A percentile compares a stretch with the other conserved stretches of the same genome.
Conservation (phyloP, 2,797 vertebrate species). For the Catharus ustulatus region DNA sequence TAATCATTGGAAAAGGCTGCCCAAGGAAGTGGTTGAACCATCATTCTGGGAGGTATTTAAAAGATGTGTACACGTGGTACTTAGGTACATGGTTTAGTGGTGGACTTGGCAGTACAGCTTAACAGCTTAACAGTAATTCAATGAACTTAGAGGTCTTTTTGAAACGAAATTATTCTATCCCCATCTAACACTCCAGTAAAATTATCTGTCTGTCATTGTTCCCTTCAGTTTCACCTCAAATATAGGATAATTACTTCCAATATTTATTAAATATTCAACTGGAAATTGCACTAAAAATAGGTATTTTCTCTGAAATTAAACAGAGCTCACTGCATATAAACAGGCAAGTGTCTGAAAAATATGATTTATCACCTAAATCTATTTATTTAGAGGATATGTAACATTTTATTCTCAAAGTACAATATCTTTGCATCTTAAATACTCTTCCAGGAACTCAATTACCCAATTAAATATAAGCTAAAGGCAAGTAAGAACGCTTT, state of each 20-base stretch:
- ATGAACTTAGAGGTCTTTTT: not conserved
- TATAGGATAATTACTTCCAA: not conserved
- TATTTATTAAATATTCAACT: not conserved
- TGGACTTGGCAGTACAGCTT: not conserved
- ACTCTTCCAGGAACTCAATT: not conserved
- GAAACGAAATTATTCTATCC: not conserved
- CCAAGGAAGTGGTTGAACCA: not conserved
- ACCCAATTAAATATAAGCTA: not conserved
- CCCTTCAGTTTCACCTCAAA: not conserved
- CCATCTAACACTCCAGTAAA: not conserved
- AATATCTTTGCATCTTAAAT: not conserved
- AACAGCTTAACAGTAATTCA: not conserved
- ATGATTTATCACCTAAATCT: not conserved
- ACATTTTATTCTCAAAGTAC: not conserved
- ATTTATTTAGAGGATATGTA: not conserved
- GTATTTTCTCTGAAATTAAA: not conserved
- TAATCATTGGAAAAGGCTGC: not conserved
- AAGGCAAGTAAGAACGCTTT: not conserved
- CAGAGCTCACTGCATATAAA: not conserved
- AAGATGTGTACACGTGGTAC: not conserved
- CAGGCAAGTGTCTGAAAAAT: not conserved
- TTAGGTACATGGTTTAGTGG: not conserved
- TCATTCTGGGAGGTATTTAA: not conserved
- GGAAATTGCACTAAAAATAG: not conserved
- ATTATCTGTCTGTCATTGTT: not conserved